These are phyloP conservation scores for Catamblyrhynchus diadema DNA, from an alignment of 2,797 vertebrate genomes.

Conservation along the genomic window DNA sequence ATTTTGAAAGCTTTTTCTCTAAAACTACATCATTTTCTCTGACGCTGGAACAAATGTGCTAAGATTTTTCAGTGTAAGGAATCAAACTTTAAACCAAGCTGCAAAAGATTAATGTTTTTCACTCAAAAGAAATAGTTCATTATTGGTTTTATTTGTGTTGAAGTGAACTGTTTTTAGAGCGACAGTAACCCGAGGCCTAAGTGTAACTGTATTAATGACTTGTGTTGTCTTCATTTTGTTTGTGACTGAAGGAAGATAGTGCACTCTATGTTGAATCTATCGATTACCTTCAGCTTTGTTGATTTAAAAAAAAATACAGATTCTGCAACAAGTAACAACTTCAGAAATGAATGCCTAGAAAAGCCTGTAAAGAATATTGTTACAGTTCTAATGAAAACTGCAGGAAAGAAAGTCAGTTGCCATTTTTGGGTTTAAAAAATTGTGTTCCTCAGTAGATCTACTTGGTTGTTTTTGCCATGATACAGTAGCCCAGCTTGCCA, in stretches of 20 bases:
- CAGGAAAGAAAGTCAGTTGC: conserved; percentile 53
- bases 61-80: conserved; percentile 53
- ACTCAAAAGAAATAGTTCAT: conserved; percentile 18
- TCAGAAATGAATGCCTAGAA: conserved; percentile 57
- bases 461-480: conserved; percentile 56
- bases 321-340: conserved; percentile 48
- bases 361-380: conserved; percentile 36
- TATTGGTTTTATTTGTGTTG: conserved; percentile 58
- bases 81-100: conserved; percentile 48
- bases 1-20: conserved; percentile 75
- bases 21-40: conserved; percentile 52
- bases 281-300: conserved; percentile 33
- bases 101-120: conserved; percentile 42
- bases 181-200: conserved; percentile 34
- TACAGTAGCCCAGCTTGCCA: conserved; percentile 67
- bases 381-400: conserved; percentile 57
- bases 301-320: not conserved
- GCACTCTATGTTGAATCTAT: conserved; percentile 33
- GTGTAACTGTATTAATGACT: conserved; percentile 59
- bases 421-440: conserved; percentile 18
- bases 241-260: conserved; percentile 56
- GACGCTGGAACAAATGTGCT: conserved; percentile 53
- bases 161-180: conserved; percentile 42
- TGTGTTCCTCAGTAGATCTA: conserved; percentile 51
- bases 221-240: conserved; percentile 49